Evolutionary conservation across 1,140 invertebrate genomes (phyloP), one percentile per base, ranked within the genome.

Genomic region (Ladona fulva): DNA sequence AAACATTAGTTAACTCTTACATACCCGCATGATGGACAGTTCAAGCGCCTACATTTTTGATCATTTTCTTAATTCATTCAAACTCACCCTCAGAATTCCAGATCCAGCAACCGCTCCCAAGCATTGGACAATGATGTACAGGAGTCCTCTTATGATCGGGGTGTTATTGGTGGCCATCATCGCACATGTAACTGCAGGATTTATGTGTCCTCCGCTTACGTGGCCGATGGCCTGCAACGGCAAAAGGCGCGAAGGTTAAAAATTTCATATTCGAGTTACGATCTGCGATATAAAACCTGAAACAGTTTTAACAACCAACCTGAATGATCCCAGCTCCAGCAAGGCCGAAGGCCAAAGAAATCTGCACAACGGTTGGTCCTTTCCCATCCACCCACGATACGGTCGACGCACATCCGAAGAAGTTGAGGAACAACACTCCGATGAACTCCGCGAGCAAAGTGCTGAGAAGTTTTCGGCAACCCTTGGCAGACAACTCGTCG

Each of bases 171-270:
- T 91, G 10, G 92, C 90, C 37, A 95, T 83, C 82, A 97, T 88
- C 1, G 91, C 95, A 5, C 88, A 85, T 0, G 95, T 96, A 16
- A 97, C 94, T 0, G 95, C 95, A 0, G 95, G 95, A 87, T 97
- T 97, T 74, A 97, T 89, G 83, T 97, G 95, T 25, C 93, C 95
- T 0, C 96, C 96, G 76, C 93, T 95, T 29, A 97, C 88, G 83
- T 97, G 95, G 5, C 93, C 94, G 78, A 97, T 89, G 24, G 90
- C 87, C 92, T 94, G 84, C 0, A 84, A 84, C 77, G 52, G 12
- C 14, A 66, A 66, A 66, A 22, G 14, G 3, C 19, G 44, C 10
- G 44, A 11, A 52, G 10, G 19, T 52, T 11, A 19, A 52, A 52
- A 11, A n/a, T n/a, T n/a, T n/a, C n/a, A n/a, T n/a, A n/a, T n/a